A percentile compares a stretch with the other conserved stretches of the same genome.
Evolutionary conservation across 2,888 invertebrate genomes (phyloP).

Genomic region (Apoderus coryli): DNA sequence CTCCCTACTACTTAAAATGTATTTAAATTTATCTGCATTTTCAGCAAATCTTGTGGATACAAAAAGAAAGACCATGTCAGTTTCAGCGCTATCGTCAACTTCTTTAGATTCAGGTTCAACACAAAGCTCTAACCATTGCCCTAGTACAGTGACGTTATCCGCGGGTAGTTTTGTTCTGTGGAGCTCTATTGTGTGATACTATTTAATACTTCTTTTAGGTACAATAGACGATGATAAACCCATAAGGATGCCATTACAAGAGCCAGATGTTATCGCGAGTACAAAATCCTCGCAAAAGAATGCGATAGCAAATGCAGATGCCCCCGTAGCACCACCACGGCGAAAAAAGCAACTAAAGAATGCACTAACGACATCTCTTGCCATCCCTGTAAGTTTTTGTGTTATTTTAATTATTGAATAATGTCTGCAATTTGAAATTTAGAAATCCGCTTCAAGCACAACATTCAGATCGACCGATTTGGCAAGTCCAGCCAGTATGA

Average conservation of each 20-base stretch:
- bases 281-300: constrained; percentile 49
- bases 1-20: too few relatives aligned
- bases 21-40: constrained; percentile 5
- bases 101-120: constrained; percentile 31
- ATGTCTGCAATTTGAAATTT: too few relatives aligned
- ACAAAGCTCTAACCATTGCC: constrained; percentile 29
- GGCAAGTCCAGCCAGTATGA: constrained; percentile 64
- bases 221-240: too few relatives aligned
- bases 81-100: constrained; percentile 29
- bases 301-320: constrained; percentile 24
- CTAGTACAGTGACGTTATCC: constrained; percentile 28
- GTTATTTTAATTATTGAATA: too few relatives aligned
- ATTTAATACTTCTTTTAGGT: too few relatives aligned
- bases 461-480: constrained; percentile 33
- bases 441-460: constrained; percentile 26
- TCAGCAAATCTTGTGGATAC: constrained; percentile 17
- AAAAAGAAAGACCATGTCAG: constrained; percentile 24
- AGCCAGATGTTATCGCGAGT: constrained; percentile 88
- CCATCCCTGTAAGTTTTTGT: background rate
- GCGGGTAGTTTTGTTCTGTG: too few relatives aligned
- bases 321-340: constrained; percentile 65
- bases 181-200: too few relatives aligned
- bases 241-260: constrained; percentile 40
- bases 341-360: constrained; percentile 51
- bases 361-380: too few relatives aligned